A percentile compares a stretch with the other conserved stretches of the same genome.
Conservation (phyloP, 2,888 invertebrate genomes). For the Napeogenes inachia region DNA sequence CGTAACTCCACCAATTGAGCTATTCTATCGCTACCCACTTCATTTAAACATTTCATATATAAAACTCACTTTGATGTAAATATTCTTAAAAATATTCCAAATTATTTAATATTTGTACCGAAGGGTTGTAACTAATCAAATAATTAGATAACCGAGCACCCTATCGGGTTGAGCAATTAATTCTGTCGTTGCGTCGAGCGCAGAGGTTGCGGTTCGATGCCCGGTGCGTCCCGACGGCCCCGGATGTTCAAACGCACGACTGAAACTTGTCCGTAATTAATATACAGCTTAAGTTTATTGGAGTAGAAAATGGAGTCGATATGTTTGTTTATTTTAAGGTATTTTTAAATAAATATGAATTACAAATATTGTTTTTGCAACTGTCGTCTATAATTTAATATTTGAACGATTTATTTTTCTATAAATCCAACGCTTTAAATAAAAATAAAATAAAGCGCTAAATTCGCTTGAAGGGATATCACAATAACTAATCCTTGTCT, state of each 20-base stretch:
- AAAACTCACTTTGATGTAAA: no score
- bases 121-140: constrained; percentile 23
- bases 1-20: no score
- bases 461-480: background rate
- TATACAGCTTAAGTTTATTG: constrained; percentile 32
- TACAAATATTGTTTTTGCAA: no score
- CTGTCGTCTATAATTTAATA: no score
- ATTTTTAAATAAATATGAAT: no score
- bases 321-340: background rate
- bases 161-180: constrained; percentile 41
- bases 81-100: no score
- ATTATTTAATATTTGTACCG: constrained; percentile 13
- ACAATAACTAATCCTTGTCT: background rate
- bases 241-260: constrained; percentile 33
- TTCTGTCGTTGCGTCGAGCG: constrained; percentile 40
- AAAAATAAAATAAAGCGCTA: background rate
- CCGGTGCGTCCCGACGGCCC: constrained; percentile 27
- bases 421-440: no score
- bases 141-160: constrained; percentile 21
- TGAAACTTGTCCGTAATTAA: constrained; percentile 35
- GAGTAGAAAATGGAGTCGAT: constrained; percentile 25
- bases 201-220: constrained; percentile 49
- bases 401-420: no score
- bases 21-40: no score
- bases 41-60: no score